Percentiles rank a stretch among this genome's conserved stretches.
Evolutionary conservation across 2,888 invertebrate genomes (phyloP).

Genomic region (Linyphia triangularis): DNA sequence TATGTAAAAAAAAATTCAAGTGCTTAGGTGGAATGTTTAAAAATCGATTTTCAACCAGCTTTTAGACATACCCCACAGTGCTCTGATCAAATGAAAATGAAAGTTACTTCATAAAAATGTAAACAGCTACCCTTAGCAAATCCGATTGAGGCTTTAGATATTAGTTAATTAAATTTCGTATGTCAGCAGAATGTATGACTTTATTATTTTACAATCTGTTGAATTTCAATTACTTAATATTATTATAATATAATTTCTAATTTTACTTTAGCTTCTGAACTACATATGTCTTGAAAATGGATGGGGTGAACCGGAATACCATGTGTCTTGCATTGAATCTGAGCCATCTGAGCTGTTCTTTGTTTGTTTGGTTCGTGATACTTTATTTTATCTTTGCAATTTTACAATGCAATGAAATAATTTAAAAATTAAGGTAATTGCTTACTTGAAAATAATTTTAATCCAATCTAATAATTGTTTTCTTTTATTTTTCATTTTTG

Average conservation of each 20-base stretch:
- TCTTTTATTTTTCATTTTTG: neutral
- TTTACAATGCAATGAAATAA: no score
- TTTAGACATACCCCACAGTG: no score
- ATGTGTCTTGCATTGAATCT: slow-evolving; percentile 53
- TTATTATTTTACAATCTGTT: neutral
- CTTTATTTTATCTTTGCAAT: no score
- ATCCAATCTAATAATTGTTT: neutral
- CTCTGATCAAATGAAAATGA: no score
- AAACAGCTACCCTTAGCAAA: no score
- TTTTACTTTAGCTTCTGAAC: slow-evolving; percentile 36
- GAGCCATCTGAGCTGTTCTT: slow-evolving; percentile 60
- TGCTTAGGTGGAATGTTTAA: no score
- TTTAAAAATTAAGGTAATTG: no score
- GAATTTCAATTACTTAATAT: neutral
- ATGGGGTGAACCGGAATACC: slow-evolving; percentile 65
- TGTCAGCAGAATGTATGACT: neutral
- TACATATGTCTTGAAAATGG: slow-evolving; percentile 63
- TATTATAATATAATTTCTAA: neutral
- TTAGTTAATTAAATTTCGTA: neutral
- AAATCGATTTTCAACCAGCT: no score
- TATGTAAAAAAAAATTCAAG: no score
- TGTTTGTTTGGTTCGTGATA: slow-evolving; percentile 51
- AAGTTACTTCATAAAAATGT: no score
- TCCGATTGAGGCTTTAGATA: no score
- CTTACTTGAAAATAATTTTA: no score